phyloP scores from a whole-genome alignment of 1,140 invertebrate genomes.

The Trachymyrmex cornetzi region DNA sequence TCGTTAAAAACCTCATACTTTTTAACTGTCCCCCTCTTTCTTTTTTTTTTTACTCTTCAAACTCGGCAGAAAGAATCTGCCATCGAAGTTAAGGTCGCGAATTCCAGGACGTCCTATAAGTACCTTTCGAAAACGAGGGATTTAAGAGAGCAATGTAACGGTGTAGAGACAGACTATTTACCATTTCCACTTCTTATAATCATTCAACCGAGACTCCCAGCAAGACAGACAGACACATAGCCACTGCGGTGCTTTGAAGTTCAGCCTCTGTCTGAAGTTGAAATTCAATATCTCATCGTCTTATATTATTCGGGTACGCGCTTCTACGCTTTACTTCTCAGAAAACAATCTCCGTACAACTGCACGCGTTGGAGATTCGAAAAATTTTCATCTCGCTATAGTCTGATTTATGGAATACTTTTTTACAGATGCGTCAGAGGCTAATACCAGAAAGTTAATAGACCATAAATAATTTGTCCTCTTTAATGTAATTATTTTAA shows the following conservation, averaged over 20 bases:
- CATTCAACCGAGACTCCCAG: constrained; percentile 4
- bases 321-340: background rate
- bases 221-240: background rate
- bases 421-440: background rate
- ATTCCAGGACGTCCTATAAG: background rate
- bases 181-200: constrained; percentile 32
- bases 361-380: background rate
- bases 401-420: constrained; percentile 18
- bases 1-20: background rate
- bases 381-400: constrained; percentile 26
- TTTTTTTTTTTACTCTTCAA: background rate
- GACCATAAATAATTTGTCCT: background rate
- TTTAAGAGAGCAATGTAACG: constrained; percentile 10
- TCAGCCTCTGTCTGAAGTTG: constrained; percentile 9
- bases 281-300: constrained; percentile 38
- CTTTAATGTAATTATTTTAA: constrained; percentile 15
- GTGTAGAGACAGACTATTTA: constrained; percentile 4
- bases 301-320: constrained; percentile 26
- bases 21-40: background rate
- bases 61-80: background rate
- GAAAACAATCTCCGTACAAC: background rate
- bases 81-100: constrained; percentile 11
- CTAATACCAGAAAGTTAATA: background rate
- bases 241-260: background rate
- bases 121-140: constrained; percentile 2